These are phyloP conservation scores for Callyntrura sp. DNA, from an alignment of 2,888 invertebrate genomes.

Conservation along the genomic window DNA sequence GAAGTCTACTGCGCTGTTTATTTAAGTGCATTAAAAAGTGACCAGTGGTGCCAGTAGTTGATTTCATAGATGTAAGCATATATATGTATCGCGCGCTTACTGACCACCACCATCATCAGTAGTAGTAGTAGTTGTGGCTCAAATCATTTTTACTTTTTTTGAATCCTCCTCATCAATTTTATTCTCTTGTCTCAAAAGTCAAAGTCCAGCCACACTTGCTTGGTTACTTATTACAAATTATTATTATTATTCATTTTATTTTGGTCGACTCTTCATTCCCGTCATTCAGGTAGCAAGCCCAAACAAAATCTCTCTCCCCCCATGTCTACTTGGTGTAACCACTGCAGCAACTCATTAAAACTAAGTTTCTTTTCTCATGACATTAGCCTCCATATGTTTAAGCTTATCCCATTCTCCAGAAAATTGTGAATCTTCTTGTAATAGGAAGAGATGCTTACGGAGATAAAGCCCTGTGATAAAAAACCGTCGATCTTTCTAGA, in stretches of 20 bases:
- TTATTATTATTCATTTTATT: slow-evolving; percentile 2
- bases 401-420: background rate
- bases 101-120: too few relatives aligned
- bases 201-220: background rate
- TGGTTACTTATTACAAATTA: slow-evolving; percentile 33
- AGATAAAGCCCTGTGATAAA: slow-evolving; percentile 38
- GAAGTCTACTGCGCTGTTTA: slow-evolving; percentile 35
- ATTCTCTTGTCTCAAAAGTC: slow-evolving; percentile 6
- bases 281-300: slow-evolving; percentile 1
- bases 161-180: slow-evolving; percentile 27
- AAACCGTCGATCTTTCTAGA: background rate
- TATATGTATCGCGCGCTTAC: background rate
- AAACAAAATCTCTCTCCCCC: slow-evolving; percentile 18
- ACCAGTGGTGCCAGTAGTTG: too few relatives aligned
- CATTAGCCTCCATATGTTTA: background rate
- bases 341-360: background rate
- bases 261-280: background rate
- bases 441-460: background rate
- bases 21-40: slow-evolving; percentile 2
- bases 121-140: too few relatives aligned
- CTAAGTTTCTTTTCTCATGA: background rate
- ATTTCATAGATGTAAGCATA: too few relatives aligned
- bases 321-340: too few relatives aligned
- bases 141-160: slow-evolving; percentile 8
- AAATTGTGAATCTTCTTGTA: slow-evolving; percentile 8